These are phyloP conservation scores for Phytoseiulus persimilis DNA, from an alignment of 2,888 invertebrate genomes.

Conservation along the genomic window DNA sequence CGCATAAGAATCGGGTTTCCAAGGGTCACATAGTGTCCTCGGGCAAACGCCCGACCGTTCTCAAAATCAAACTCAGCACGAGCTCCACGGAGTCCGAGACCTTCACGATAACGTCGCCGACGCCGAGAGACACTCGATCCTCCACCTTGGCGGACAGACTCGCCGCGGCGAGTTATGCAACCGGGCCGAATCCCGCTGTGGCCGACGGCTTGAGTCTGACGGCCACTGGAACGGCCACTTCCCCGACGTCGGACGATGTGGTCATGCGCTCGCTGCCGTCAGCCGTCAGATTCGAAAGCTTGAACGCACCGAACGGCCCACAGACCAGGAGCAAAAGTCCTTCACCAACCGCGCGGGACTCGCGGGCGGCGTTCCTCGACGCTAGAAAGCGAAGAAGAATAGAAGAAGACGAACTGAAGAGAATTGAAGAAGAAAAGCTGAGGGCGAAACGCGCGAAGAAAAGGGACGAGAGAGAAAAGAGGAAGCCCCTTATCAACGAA, in stretches of 20 bases:
- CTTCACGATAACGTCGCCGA: background rate
- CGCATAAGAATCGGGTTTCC: background rate
- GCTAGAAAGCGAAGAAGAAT: background rate
- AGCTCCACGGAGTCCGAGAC: background rate
- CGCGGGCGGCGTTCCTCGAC: background rate
- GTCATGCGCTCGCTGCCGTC: conserved; percentile 11
- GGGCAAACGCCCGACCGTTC: conserved; percentile 25
- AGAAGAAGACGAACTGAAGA: background rate
- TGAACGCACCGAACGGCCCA: background rate
- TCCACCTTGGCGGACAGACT: background rate
- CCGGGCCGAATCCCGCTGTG: background rate
- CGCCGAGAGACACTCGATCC: background rate
- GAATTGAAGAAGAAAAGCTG: conserved; percentile 6
- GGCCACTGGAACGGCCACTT: background rate
- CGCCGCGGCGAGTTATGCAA: background rate
- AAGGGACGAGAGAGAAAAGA: background rate
- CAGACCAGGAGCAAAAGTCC: conserved; percentile 11
- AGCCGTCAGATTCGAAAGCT: background rate
- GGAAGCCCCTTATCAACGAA: conserved; percentile 14
- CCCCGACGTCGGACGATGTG: background rate
- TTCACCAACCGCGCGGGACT: conserved; percentile 7
- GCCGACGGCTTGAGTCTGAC: background rate
- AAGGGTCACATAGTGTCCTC: background rate
- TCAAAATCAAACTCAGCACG: conserved; percentile 21
- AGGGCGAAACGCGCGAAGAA: background rate